phyloP scores from a whole-genome alignment of 2,888 invertebrate species.

The Lasioglossum marginatum region DNA sequence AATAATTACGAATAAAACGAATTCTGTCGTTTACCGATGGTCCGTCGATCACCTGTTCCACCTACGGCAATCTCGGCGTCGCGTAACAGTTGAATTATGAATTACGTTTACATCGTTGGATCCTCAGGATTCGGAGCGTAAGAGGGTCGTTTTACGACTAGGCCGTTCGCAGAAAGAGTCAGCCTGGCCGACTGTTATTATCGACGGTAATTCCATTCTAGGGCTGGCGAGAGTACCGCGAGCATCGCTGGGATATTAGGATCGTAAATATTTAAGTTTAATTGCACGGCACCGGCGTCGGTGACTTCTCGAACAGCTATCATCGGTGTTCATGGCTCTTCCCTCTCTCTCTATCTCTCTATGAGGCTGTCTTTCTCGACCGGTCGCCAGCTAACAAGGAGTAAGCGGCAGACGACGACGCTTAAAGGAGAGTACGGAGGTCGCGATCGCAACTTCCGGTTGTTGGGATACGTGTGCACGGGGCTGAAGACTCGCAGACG shows the following conservation, averaged over 20 bases:
- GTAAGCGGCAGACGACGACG: slow-evolving; percentile 15
- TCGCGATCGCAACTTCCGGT: slow-evolving; percentile 69
- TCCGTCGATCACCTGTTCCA: background rate
- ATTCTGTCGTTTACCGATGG: background rate
- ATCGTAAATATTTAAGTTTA: slow-evolving; percentile 47
- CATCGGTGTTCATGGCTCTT: slow-evolving; percentile 19
- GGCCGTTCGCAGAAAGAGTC: background rate
- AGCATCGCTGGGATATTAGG: slow-evolving; percentile 9
- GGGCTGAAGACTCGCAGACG: slow-evolving; percentile 38
- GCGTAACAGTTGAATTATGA: slow-evolving; percentile 24
- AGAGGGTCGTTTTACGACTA: slow-evolving; percentile 2
- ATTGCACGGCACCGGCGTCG: slow-evolving; percentile 28
- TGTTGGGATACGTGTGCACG: slow-evolving; percentile 20
- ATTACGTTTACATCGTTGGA: slow-evolving; percentile 2
- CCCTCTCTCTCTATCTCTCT: background rate
- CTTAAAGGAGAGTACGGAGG: slow-evolving; percentile 54
- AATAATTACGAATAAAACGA: too few species aligned
- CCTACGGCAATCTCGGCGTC: background rate
- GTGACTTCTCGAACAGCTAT: slow-evolving; percentile 40
- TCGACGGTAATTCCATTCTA: slow-evolving; percentile 9
- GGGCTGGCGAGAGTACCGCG: background rate
- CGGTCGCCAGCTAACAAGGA: slow-evolving; percentile 33
- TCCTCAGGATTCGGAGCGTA: background rate
- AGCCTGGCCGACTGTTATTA: background rate
- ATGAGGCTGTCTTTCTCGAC: background rate